Conservation (phyloP, 2,797 vertebrate genomes). For the Xerus rutilus region DNA sequence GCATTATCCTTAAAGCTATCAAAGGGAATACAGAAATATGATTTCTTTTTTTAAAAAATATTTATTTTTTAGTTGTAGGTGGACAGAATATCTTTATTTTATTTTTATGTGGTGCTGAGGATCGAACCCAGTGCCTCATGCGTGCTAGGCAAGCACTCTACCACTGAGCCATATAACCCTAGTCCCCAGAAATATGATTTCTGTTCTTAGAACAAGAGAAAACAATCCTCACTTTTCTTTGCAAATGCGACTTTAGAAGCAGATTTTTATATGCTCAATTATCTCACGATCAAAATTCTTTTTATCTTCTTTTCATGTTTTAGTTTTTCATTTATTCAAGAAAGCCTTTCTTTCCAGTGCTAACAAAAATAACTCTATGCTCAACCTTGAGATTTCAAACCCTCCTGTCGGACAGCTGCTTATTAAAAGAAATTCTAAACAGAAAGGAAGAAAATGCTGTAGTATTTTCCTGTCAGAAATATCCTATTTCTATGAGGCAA, state of each 20-base stretch:
- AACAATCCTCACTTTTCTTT: neutral
- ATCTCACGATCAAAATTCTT: neutral
- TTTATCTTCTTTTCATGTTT: neutral
- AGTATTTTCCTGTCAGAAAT: neutral
- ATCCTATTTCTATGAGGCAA: neutral
- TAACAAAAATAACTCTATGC: neutral
- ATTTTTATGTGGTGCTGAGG: too few relatives aligned
- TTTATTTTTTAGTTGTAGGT: too few relatives aligned
- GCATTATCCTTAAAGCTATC: neutral
- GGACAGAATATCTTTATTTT: too few relatives aligned
- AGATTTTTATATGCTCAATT: neutral
- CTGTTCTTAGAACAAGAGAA: neutral
- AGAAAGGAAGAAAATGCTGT: neutral
- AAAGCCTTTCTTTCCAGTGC: neutral
- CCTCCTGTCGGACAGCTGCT: neutral
- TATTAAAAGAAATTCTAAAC: neutral
- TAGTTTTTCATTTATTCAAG: neutral
- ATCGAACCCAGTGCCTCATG: too few relatives aligned
- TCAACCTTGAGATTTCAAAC: neutral
- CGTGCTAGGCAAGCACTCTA: too few relatives aligned
- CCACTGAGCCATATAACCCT: too few relatives aligned
- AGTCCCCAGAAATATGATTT: neutral
- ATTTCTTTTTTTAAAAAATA: neutral
- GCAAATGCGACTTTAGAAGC: neutral
- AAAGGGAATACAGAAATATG: neutral